Conservation (phyloP, 1,140 invertebrate species). For the Trichonephila inaurata region DNA sequence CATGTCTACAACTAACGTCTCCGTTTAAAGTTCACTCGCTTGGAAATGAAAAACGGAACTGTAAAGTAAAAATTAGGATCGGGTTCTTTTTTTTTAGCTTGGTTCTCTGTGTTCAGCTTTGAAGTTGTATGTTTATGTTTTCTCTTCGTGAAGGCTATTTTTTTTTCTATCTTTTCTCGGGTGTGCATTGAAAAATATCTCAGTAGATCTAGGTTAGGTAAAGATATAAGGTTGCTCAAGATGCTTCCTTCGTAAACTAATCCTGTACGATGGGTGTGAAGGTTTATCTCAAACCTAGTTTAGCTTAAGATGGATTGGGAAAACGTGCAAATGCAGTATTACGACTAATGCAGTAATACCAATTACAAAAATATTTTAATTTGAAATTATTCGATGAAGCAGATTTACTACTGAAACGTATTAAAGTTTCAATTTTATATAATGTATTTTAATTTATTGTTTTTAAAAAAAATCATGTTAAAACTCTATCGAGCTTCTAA, state of each 20-base stretch:
- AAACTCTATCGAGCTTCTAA: no score
- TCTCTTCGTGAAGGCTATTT: neutral
- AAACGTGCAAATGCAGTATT: no score
- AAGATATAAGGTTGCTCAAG: neutral
- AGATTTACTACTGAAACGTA: no score
- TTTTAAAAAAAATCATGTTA: no score
- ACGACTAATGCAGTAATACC: no score
- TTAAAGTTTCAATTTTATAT: no score
- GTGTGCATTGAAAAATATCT: neutral
- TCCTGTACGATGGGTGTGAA: neutral
- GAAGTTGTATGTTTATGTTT: conserved; percentile 33
- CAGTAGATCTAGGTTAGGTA: conserved; percentile 21
- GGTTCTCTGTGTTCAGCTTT: neutral
- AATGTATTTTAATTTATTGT: no score
- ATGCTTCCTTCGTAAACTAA: neutral
- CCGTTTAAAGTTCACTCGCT: conserved; percentile 40
- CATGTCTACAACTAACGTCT: conserved; percentile 18
- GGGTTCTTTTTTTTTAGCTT: neutral
- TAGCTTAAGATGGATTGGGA: neutral
- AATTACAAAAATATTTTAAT: no score
- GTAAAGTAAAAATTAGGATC: neutral
- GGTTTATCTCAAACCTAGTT: neutral
- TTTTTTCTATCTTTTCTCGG: neutral
- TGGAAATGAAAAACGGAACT: conserved; percentile 36
- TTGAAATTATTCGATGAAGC: no score